Evolutionary conservation across 92 coral and sea anemone genomes (phyloP), one percentile per base, ranked within the genome.

Genomic region (Zoanthus sansibaricus): DNA sequence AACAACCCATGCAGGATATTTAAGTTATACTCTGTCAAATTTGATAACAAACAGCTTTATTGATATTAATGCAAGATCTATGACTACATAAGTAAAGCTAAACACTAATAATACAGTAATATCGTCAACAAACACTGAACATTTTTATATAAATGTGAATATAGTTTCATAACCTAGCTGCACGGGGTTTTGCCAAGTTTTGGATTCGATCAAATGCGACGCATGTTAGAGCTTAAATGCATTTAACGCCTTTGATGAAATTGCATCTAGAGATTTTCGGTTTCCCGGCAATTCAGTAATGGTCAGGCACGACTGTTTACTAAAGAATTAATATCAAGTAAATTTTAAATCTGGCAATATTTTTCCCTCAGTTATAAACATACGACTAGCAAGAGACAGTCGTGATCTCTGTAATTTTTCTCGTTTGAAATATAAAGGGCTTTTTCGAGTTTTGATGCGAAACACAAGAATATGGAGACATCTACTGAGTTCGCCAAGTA

Each of bases 101-200:
- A 46, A 64, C 59, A 64, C 85, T 64, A 80, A 67, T 32, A 80
- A 66, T 62, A 44, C 55, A 64, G 85, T 68, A 80, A 80, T 80
- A 66, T 66, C 59, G 58, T 64, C 75, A 80, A 80, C 75, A 80
- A 80, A 46, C 25, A 76, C 67, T 6, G 70, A 80, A 46, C 51
- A 51, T 42, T 80, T 9, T 58, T 58, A 61, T 48, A 48, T 37
- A 37, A 80, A 61, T 18, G 33, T 80, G 44, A 80, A 46, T 18
- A 9, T 48, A 18, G 12, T 66, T 11, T 47, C 47, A 42, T 9
- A 15, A 75, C 12, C 4, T 51, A 52, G 15, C 1, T 30, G 7
- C 16, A 42, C 17, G 42, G 51, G 58, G 15, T 32, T 9, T 18
- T 66, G 30, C 30, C 21, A 47, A 14, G 14, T 55, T 42, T 42